These are phyloP conservation scores for Polypedilum pembai DNA, from an alignment of 1,140 invertebrate genomes.

Conservation along the genomic window DNA sequence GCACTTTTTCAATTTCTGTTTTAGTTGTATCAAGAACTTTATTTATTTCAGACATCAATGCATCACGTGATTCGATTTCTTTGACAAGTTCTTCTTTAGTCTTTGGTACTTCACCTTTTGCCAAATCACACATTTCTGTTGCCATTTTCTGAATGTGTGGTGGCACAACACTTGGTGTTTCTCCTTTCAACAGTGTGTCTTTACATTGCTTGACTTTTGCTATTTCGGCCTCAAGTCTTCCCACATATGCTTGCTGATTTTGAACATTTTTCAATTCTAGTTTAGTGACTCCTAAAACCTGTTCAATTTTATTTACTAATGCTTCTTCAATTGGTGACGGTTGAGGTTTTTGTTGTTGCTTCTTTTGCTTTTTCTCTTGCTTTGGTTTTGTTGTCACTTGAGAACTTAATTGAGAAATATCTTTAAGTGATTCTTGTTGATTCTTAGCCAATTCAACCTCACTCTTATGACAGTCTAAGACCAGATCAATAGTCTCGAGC, in stretches of 20 bases:
- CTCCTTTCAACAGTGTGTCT: background rate
- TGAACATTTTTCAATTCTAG: background rate
- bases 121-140: background rate
- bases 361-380: background rate
- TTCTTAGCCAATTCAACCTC: background rate
- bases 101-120: background rate
- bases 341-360: background rate
- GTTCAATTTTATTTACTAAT: background rate
- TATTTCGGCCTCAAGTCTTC: background rate
- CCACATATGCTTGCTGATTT: background rate
- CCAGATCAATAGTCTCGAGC: background rate
- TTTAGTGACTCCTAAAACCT: slow-evolving; percentile 15
- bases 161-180: background rate
- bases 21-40: background rate
- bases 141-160: background rate
- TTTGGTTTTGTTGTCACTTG: background rate
- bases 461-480: background rate
- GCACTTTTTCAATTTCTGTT: background rate
- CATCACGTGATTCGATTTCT: slow-evolving; percentile 14
- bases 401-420: background rate
- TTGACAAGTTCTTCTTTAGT: slow-evolving; percentile 1
- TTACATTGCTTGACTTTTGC: slow-evolving; percentile 7
- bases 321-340: background rate
- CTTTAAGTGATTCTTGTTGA: background rate
- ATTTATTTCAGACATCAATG: slow-evolving; percentile 13